phyloP scores from a whole-genome alignment of 1,140 invertebrate species.

The Trigoniulus corallinus region DNA sequence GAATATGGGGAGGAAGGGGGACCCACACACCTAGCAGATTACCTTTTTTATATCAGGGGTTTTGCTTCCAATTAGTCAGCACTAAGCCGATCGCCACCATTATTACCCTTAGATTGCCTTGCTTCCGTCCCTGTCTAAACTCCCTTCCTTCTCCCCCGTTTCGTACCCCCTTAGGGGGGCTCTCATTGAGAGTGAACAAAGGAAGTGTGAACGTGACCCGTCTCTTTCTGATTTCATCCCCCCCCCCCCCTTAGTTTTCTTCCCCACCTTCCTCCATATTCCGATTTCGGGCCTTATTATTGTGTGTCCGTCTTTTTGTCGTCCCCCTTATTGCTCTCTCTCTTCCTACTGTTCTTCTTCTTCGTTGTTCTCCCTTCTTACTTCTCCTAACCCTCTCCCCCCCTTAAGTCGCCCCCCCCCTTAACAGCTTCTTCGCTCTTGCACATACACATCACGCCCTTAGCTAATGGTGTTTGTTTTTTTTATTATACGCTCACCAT shows the following conservation, averaged over 20 bases:
- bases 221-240: background rate
- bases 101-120: background rate
- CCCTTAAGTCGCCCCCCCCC: background rate
- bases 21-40: too few relatives aligned
- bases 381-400: background rate
- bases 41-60: too few relatives aligned
- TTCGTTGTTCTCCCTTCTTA: background rate
- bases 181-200: too few relatives aligned
- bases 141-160: background rate
- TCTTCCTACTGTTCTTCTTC: background rate
- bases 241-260: background rate
- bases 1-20: too few relatives aligned
- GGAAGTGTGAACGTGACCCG: too few relatives aligned
- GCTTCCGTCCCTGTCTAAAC: background rate
- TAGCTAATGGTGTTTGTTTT: background rate
- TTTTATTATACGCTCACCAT: background rate
- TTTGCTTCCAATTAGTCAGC: too few relatives aligned
- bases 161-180: background rate
- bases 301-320: too few relatives aligned
- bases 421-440: background rate
- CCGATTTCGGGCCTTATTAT: too few relatives aligned
- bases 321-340: too few relatives aligned
- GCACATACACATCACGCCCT: background rate
- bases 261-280: background rate
- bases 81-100: too few relatives aligned